phyloP scores from a whole-genome alignment of 30 jellyfish, hydroid and myxozoan species.

The Hydractinia symbiolongicarpus region DNA sequence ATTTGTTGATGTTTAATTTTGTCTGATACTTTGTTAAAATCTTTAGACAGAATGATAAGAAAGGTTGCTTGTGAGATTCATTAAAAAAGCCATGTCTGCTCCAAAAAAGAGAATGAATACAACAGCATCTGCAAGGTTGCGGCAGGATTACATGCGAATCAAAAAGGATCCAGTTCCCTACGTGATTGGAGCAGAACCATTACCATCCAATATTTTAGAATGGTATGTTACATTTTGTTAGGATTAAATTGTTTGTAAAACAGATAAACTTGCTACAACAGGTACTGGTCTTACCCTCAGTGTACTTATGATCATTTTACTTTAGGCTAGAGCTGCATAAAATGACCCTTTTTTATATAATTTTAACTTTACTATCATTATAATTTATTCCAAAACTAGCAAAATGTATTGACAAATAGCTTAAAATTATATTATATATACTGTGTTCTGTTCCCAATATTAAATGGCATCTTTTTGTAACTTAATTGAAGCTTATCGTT shows the following conservation, averaged over 20 bases:
- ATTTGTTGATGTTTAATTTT: no score
- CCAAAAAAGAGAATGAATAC: conserved; percentile 55
- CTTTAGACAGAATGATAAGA: no score
- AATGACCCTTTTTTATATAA: no score
- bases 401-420: no score
- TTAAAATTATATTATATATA: no score
- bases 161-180: conserved; percentile 93
- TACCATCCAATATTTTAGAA: conserved; percentile 88
- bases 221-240: conserved; percentile 43
- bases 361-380: no score
- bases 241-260: background rate
- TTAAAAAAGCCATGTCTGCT: background rate
- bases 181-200: conserved; percentile 84
- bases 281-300: background rate
- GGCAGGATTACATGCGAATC: conserved; percentile 87
- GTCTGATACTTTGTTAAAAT: no score
- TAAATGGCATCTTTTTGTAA: no score
- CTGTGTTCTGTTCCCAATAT: no score
- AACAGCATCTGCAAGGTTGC: conserved; percentile 75
- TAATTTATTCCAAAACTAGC: no score
- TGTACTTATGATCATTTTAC: background rate
- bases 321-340: no score
- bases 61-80: no score
- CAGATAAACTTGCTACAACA: background rate
- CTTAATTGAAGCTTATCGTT: background rate